Conservation (phyloP, 2,113 vertebrate genomes). For the Thalassarche chlororhynchos region DNA sequence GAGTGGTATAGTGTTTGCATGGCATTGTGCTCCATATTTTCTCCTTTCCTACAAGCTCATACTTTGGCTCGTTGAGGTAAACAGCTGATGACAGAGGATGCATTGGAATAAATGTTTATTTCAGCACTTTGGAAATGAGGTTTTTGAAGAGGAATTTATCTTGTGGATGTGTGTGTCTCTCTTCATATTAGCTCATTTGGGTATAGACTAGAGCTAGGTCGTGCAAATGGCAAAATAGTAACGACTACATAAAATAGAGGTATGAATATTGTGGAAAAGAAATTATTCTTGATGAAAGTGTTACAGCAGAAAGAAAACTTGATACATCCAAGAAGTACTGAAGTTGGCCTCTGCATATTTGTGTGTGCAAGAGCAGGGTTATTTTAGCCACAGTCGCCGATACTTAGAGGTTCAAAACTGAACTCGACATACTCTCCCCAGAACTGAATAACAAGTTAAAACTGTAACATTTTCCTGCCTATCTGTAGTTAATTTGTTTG, state of each 20-base stretch:
- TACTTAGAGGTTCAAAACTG: background rate
- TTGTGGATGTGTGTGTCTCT: background rate
- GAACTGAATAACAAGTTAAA: background rate
- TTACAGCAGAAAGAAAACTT: background rate
- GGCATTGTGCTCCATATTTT: background rate
- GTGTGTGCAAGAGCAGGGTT: background rate
- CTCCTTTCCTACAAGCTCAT: background rate
- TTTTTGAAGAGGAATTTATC: constrained; percentile 51
- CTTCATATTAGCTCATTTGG: background rate
- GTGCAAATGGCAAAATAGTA: background rate
- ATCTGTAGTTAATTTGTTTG: background rate
- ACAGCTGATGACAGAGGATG: background rate
- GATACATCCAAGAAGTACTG: background rate
- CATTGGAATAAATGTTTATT: constrained; percentile 20
- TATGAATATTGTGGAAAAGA: background rate
- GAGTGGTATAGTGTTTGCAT: background rate
- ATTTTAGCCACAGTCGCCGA: background rate
- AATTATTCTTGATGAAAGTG: background rate
- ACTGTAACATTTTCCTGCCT: background rate
- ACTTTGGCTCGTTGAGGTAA: background rate
- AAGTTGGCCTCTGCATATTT: background rate
- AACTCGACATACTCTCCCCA: background rate
- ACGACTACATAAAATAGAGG: background rate
- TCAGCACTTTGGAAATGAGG: constrained; percentile 45
- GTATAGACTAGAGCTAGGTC: background rate